A percentile compares a stretch with the other conserved stretches of the same genome.
phyloP scores from a whole-genome alignment of 2,888 invertebrate genomes.

The Nysson spinosus region DNA sequence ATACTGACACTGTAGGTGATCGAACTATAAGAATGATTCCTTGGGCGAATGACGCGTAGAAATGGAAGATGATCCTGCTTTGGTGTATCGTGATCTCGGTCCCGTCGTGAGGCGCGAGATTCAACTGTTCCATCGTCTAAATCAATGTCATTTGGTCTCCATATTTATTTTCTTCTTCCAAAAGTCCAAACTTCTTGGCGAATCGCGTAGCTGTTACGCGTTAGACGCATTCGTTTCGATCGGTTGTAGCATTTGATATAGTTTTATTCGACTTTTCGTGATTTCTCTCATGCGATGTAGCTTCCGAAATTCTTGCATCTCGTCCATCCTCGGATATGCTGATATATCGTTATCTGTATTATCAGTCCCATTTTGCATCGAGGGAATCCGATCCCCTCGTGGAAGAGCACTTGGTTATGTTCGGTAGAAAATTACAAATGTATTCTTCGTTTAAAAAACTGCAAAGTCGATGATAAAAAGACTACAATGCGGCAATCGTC shows the following conservation, averaged over 20 bases:
- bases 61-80: constrained; percentile 42
- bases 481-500: constrained; percentile 36
- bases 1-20: constrained; percentile 23
- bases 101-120: constrained; percentile 7
- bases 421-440: constrained; percentile 37
- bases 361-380: neutral
- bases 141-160: constrained; percentile 7
- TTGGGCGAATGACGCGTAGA: constrained; percentile 16
- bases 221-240: constrained; percentile 58
- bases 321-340: constrained; percentile 25
- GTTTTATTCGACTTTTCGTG: constrained; percentile 6
- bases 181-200: constrained; percentile 51
- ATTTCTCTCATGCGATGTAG: constrained; percentile 10
- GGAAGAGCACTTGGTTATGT: constrained; percentile 22
- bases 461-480: constrained; percentile 42
- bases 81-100: constrained; percentile 17
- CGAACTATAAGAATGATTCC: constrained; percentile 34
- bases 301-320: constrained; percentile 3
- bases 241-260: constrained; percentile 12
- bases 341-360: neutral
- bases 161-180: constrained; percentile 36
- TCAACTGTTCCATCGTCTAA: constrained; percentile 2
- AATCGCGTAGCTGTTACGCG: constrained; percentile 73
- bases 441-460: constrained; percentile 24
- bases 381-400: neutral